phyloP scores from a whole-genome alignment of 2,113 vertebrate genomes.

The Spilogale gracilis region DNA sequence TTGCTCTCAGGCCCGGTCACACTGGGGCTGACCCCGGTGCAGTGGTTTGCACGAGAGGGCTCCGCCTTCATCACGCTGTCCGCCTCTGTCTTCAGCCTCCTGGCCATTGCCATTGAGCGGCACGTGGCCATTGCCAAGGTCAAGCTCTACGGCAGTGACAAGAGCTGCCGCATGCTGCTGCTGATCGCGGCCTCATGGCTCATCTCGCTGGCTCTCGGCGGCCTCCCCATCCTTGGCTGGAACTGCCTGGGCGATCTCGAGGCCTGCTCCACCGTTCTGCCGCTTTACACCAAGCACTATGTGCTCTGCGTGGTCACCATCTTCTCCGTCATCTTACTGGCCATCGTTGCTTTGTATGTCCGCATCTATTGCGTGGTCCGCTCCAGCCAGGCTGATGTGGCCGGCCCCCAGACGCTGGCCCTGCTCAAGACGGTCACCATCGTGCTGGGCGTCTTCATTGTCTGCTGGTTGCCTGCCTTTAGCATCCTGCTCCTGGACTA shows the following conservation, averaged over 20 bases:
- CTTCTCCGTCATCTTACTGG: constrained; percentile 93
- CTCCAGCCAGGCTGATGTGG: constrained; percentile 94
- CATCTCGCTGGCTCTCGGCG: constrained; percentile 92
- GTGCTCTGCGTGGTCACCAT: constrained; percentile 94
- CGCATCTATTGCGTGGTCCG: constrained; percentile 96
- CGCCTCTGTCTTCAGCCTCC: constrained; percentile 95
- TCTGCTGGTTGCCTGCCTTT: constrained; percentile 97
- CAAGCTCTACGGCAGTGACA: constrained; percentile 93
- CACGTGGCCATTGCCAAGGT: constrained; percentile 96
- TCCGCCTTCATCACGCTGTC: constrained; percentile 95
- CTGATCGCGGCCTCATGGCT: constrained; percentile 97
- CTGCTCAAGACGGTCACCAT: constrained; percentile 97
- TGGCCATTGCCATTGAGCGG: constrained; percentile 97
- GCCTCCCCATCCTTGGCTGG: constrained; percentile 97
- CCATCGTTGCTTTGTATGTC: constrained; percentile 95
- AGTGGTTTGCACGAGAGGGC: constrained; percentile 97
- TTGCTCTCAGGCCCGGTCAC: constrained; percentile 93
- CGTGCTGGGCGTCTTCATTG: constrained; percentile 96
- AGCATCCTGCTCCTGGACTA: constrained; percentile 95
- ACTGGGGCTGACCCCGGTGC: constrained; percentile 90
- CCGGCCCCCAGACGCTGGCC: constrained; percentile 90
- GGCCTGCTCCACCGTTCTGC: constrained; percentile 94
- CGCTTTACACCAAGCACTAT: constrained; percentile 96
- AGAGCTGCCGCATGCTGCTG: constrained; percentile 95
- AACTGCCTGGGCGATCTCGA: constrained; percentile 93